Percentiles rank a stretch among this genome's conserved stretches.
Evolutionary conservation across 2,888 invertebrate species (phyloP).

Genomic region (Saturnia japonica): DNA sequence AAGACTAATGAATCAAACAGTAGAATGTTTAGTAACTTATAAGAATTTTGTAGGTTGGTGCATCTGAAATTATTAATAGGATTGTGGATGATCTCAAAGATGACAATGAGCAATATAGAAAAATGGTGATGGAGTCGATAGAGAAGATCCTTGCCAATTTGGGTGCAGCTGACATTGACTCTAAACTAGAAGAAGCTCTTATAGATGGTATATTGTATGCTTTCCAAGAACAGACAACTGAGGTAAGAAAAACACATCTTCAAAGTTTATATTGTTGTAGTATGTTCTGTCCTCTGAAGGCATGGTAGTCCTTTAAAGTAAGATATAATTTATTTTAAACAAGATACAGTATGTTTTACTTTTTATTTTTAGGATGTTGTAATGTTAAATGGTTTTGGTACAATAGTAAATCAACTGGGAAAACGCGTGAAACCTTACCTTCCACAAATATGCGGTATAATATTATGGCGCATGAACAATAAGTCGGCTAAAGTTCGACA

Average conservation of each 20-base stretch:
- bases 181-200: slow-evolving; percentile 97
- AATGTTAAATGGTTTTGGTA: slow-evolving; percentile 99
- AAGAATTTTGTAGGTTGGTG: slow-evolving; percentile 86
- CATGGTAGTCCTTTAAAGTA: too few relatives aligned
- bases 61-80: slow-evolving; percentile 98
- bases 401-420: slow-evolving; percentile 98
- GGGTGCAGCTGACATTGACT: slow-evolving; percentile 99
- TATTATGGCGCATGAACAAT: slow-evolving; percentile 99
- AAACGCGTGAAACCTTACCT: slow-evolving; percentile 99
- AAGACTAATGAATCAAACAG: not conserved
- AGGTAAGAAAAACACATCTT: slow-evolving; percentile 78
- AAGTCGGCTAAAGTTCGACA: slow-evolving; percentile 99
- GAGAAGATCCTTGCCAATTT: slow-evolving; percentile 99
- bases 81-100: slow-evolving; percentile 99
- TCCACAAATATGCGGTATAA: slow-evolving; percentile 99
- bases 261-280: not conserved
- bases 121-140: slow-evolving; percentile 99
- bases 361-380: slow-evolving; percentile 90
- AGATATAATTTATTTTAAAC: too few relatives aligned
- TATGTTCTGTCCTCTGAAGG: too few relatives aligned
- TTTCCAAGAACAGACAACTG: slow-evolving; percentile 99
- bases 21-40: not conserved
- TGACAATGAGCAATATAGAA: slow-evolving; percentile 99
- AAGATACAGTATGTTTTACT: not conserved
- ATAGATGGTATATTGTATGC: slow-evolving; percentile 99